A percentile compares a stretch with the other conserved stretches of the same genome.
phyloP scores from a whole-genome alignment of 2,888 invertebrate genomes.

The Cheiracanthium punctorium region DNA sequence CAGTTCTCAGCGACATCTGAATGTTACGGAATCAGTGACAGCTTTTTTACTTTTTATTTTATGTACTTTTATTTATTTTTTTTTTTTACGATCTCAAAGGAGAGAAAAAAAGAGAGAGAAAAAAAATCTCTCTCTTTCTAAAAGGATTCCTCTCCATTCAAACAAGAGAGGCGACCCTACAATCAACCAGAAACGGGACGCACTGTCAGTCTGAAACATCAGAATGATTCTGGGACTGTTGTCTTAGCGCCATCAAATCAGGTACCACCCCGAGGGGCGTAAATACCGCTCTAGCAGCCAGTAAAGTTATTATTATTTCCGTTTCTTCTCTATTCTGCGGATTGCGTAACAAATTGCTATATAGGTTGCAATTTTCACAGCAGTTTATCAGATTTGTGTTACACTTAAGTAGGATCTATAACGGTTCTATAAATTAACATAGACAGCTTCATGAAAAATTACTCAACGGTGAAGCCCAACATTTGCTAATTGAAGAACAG shows the following conservation, averaged over 20 bases:
- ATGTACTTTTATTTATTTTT: background rate
- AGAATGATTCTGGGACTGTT: background rate
- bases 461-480: too few species aligned
- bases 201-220: background rate
- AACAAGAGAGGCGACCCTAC: background rate
- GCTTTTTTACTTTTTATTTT: too few species aligned
- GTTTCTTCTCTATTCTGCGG: background rate
- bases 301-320: background rate
- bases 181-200: background rate
- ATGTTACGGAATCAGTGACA: background rate
- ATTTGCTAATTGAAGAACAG: too few species aligned
- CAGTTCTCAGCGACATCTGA: background rate
- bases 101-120: too few species aligned
- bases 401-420: background rate
- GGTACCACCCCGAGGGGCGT: background rate
- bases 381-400: background rate
- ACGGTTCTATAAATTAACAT: background rate
- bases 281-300: background rate
- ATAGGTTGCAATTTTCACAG: background rate
- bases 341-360: slow-evolving; percentile 1
- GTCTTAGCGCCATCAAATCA: background rate
- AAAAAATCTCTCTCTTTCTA: too few species aligned
- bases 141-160: background rate
- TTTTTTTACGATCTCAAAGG: too few species aligned
- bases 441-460: background rate